Base-by-base conservation (phyloP, 2,113 vertebrate species). In the Phylloscopus whistleri region DNA sequence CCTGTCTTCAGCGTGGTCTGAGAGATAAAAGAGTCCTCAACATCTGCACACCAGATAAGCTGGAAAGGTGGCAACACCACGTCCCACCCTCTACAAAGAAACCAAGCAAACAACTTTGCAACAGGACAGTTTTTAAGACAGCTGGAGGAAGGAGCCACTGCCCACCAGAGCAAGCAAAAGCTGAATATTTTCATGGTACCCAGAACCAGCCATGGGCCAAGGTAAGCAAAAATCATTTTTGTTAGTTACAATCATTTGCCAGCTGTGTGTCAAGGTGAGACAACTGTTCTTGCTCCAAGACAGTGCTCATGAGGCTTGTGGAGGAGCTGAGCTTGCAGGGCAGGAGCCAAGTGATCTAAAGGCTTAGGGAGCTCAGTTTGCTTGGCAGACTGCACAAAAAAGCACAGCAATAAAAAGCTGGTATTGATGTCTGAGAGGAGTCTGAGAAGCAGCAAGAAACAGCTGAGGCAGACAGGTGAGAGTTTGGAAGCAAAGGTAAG, bases 211-310 rank as follows among this genome's bases (percentile, higher is more conserved):
- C 83, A 97, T 97, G 97, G 94, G 90, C 39, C 90, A 96, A 96
- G 95, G 97, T 97, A 96, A 96, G 96, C 37, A 76, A 90, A 83
- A 87, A 58, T 21, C 6, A 20, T n/a, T 88, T 92, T 24, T 59
- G 21, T 49, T 88, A 66, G 16, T 49, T 58, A 31, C 49, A 62
- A 73, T 31, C 26, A 48, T 83, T 88, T 93, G 26, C 33, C 23
- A 26, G 58, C 33, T 60, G 23, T n/a, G 33, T 82, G 74, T 30
- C 33, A 76, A 84, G 58, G 76, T 76, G 23, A 59, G 53, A 48
- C 7, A 81, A 30, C 60, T 66, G 43, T 43, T 46, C 46, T 23
- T 85, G 53, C 62, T 87, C 41, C 22, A 59, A 67, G 69, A 24
- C 13, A 43, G 16, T 6, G 10, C 6, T 74, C 8, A 7, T 19